A percentile compares a stretch with the other conserved stretches of the same genome.
phyloP scores from a whole-genome alignment of 2,888 invertebrate genomes.

The Polydrusus cervinus region DNA sequence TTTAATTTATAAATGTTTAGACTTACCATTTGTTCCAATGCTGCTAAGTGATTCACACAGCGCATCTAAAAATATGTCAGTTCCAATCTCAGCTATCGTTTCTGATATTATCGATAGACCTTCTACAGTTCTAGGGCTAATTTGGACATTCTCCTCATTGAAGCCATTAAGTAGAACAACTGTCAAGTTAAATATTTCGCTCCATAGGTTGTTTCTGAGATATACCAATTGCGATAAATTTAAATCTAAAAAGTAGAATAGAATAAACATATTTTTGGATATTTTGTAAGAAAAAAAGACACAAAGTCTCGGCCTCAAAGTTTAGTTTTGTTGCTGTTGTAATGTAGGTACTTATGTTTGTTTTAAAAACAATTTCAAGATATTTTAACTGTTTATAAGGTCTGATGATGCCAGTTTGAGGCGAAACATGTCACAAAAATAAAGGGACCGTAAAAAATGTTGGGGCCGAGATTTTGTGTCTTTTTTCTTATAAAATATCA shows the following conservation, averaged over 20 bases:
- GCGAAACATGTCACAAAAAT: too few relatives aligned
- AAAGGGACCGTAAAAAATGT: too few relatives aligned
- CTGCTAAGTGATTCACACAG: slow-evolving; percentile 67
- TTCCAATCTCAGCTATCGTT: slow-evolving; percentile 59
- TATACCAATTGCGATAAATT: slow-evolving; percentile 68
- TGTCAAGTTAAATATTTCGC: slow-evolving; percentile 71
- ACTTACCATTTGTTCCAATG: slow-evolving; percentile 63
- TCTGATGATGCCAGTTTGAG: too few relatives aligned
- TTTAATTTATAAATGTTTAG: too few relatives aligned
- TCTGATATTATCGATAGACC: slow-evolving; percentile 58
- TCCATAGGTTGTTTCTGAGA: slow-evolving; percentile 72
- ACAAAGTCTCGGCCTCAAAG: neutral
- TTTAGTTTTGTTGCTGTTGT: too few relatives aligned
- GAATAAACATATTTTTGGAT: neutral
- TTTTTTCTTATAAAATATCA: too few relatives aligned
- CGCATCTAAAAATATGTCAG: slow-evolving; percentile 65
- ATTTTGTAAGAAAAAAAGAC: neutral
- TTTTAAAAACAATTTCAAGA: too few relatives aligned
- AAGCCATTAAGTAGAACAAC: slow-evolving; percentile 26
- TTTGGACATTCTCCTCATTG: slow-evolving; percentile 23
- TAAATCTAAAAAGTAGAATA: slow-evolving; percentile 63
- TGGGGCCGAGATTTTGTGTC: too few relatives aligned
- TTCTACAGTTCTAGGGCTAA: slow-evolving; percentile 56
- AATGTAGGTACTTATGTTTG: too few relatives aligned
- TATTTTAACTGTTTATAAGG: too few relatives aligned